Percentiles rank a stretch among this genome's conserved stretches.
phyloP scores from a whole-genome alignment of 2,888 invertebrate species.

The Scaptomyza reducta region DNA sequence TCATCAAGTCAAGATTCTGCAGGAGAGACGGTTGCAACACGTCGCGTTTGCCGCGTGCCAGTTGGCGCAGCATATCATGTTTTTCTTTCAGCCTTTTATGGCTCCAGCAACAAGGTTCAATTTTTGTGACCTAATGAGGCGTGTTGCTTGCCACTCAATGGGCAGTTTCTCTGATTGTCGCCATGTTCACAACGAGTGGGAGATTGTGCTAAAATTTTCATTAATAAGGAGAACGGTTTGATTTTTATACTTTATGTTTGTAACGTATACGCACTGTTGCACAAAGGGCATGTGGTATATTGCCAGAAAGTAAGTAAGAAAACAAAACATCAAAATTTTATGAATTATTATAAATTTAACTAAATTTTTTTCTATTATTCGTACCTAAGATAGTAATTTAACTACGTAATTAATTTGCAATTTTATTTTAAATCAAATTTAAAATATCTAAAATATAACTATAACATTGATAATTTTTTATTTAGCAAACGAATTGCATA shows the following conservation, averaged over 20 bases:
- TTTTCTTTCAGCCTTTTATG: slow-evolving; percentile 51
- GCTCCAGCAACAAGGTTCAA: not conserved
- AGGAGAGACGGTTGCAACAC: slow-evolving; percentile 25
- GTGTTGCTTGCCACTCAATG: slow-evolving; percentile 31
- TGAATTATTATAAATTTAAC: not conserved
- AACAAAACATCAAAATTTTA: slow-evolving; percentile 4
- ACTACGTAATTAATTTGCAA: not conserved
- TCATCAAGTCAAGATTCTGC: slow-evolving; percentile 44
- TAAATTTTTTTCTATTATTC: not conserved
- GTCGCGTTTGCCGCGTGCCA: slow-evolving; percentile 13
- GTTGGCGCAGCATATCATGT: slow-evolving; percentile 58
- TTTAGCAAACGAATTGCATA: not conserved
- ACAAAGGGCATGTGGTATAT: not conserved
- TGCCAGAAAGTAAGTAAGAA: not conserved
- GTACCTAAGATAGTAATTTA: not conserved
- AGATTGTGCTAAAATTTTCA: slow-evolving; percentile 22
- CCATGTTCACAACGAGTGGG: slow-evolving; percentile 19
- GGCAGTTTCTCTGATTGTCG: slow-evolving; percentile 27
- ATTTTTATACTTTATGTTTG: slow-evolving; percentile 12
- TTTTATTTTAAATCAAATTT: not conserved
- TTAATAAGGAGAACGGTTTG: slow-evolving; percentile 4
- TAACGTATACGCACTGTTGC: slow-evolving; percentile 38
- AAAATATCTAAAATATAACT: not conserved
- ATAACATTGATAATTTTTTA: not conserved
- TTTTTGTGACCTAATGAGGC: slow-evolving; percentile 36